Base-by-base conservation (phyloP, 2,113 vertebrate species). In the Heloderma charlesbogerti region DNA sequence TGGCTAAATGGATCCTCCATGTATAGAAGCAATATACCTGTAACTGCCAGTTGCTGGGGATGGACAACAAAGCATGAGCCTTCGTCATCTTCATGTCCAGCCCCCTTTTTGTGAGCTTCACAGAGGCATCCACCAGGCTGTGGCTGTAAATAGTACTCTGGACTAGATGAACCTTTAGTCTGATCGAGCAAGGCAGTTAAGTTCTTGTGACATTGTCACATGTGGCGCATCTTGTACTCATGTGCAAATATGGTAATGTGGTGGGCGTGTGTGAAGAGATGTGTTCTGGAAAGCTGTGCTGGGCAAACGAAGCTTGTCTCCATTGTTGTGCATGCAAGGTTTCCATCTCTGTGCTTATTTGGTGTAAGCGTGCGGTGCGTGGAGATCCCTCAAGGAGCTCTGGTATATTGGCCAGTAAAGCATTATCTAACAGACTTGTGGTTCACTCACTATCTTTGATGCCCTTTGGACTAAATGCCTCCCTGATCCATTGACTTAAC, bases 401-500 rank as follows among this genome's bases (percentile, higher is more conserved):
- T 40, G 25, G 20, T 82, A 40, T 77, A 6, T 84, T 40, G 40
- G 22, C 34, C 13, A 1, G 0, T 25, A 29, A 22, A 45, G 37
- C 57, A 45, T 88, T 79, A 66, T 63, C 75, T 79, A 63, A 66
- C 40, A 48, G 9, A 16, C 9, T 7, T 51, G 16, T 6, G 45
- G 57, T 60, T 66, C 34, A 15, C 15, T 54, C n/a, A 71, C 63
- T 54, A 6, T 67, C n/a, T 54, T n/a, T 34, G 43, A 80, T 86
- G 89, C 74, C 60, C 63, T 43, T 86, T 90, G 63, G 74, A 90
- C 63, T 80, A 18, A 54, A 25, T 29, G 27, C 84, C 60, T 79
- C n/a, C 18, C 6, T 71, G 83, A 69, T 79, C 83, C n/a, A 79
- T 83, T 90, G 79, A 79, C 75, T 69, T 78, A 88, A 69, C 27